Percentiles rank a stretch among this genome's conserved stretches.
phyloP scores from a whole-genome alignment of 1,140 invertebrate genomes.

The Caligus rogercresseyi region DNA sequence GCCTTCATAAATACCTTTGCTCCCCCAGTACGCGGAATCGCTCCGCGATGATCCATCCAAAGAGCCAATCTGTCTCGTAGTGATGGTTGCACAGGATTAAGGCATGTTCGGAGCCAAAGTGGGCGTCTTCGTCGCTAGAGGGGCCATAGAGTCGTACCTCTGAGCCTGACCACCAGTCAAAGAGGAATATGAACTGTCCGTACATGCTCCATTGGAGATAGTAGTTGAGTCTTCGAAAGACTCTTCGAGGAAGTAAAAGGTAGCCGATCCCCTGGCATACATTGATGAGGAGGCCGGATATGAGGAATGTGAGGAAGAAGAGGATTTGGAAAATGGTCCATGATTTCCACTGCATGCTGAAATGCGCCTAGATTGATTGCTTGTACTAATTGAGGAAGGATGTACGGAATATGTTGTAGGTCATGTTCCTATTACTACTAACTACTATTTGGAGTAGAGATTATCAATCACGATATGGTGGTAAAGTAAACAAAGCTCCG shows the following conservation, averaged over 20 bases:
- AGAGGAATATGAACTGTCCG: conserved; percentile 72
- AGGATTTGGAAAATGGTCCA: conserved; percentile 47
- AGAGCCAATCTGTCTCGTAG: conserved; percentile 87
- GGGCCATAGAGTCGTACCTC: conserved; percentile 54
- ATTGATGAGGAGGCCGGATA: conserved; percentile 70
- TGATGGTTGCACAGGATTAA: conserved; percentile 83
- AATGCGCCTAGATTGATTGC: no score
- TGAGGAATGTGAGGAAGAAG: conserved; percentile 71
- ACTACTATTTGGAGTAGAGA: no score
- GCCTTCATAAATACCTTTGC: conserved; percentile 90
- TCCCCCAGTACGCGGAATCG: conserved; percentile 41
- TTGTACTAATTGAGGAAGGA: no score
- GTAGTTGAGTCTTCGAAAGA: conserved; percentile 76
- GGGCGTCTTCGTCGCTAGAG: conserved; percentile 49
- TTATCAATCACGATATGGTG: no score
- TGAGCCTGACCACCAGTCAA: conserved; percentile 76
- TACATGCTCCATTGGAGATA: conserved; percentile 60
- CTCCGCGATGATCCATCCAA: conserved; percentile 70
- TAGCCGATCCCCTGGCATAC: conserved; percentile 54
- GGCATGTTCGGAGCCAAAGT: conserved; percentile 69
- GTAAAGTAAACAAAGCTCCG: no score
- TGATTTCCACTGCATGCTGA: background rate
- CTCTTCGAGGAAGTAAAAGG: conserved; percentile 41
- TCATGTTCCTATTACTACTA: no score
- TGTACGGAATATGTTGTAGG: no score